Conservation (phyloP, 1,140 invertebrate species). For the Temnothorax curvispinosus region DNA sequence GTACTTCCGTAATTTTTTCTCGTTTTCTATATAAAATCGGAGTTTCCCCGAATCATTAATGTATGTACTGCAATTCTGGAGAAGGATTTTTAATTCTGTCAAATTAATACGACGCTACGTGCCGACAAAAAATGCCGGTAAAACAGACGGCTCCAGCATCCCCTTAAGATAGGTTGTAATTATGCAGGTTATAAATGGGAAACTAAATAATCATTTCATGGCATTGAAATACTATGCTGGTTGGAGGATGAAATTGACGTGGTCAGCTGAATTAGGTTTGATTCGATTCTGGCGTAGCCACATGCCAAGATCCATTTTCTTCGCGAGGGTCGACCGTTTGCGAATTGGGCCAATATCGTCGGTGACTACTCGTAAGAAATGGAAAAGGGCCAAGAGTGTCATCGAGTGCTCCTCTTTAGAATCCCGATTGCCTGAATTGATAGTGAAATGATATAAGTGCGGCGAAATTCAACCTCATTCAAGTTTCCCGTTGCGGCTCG, state of each 20-base stretch:
- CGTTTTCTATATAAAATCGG: too few relatives aligned
- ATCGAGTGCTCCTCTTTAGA: slow-evolving; percentile 65
- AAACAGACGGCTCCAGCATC: too few relatives aligned
- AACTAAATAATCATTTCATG: slow-evolving; percentile 56
- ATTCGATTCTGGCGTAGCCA: slow-evolving; percentile 70
- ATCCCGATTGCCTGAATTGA: slow-evolving; percentile 51
- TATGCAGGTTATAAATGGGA: slow-evolving; percentile 1
- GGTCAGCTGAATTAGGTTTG: slow-evolving; percentile 73
- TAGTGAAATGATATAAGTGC: slow-evolving; percentile 65
- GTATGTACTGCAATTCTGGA: too few relatives aligned
- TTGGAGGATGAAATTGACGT: slow-evolving; percentile 64
- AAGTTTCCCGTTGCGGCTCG: neutral
- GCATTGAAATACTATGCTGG: slow-evolving; percentile 28
- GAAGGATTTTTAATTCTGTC: too few relatives aligned
- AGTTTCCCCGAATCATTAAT: too few relatives aligned
- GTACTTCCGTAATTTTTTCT: too few relatives aligned
- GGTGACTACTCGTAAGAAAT: slow-evolving; percentile 29
- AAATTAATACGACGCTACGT: too few relatives aligned
- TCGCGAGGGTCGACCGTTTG: slow-evolving; percentile 58
- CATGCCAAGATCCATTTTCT: slow-evolving; percentile 75
- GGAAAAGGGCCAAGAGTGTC: slow-evolving; percentile 56
- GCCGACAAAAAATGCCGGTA: too few relatives aligned
- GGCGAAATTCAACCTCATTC: neutral
- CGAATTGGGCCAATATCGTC: slow-evolving; percentile 73
- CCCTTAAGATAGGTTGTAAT: neutral